These are phyloP conservation scores for Nomada goodeniana DNA, from an alignment of 2,888 invertebrate species.

Conservation along the genomic window DNA sequence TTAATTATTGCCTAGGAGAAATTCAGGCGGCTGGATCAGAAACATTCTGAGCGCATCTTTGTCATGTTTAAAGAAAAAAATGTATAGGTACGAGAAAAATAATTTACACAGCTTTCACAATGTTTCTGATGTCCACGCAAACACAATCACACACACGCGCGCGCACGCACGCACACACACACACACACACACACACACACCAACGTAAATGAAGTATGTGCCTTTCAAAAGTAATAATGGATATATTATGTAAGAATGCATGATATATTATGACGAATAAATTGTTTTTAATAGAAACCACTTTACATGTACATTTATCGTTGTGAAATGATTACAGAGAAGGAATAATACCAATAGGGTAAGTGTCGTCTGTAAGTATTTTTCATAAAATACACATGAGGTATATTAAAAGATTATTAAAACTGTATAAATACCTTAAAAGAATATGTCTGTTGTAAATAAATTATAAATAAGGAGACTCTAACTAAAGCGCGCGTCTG, in stretches of 20 bases:
- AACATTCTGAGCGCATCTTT: conserved; percentile 52
- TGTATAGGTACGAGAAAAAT: conserved; percentile 41
- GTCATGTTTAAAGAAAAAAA: conserved; percentile 34
- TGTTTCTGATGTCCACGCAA: conserved; percentile 50
- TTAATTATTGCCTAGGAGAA: conserved; percentile 42
- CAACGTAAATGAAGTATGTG: conserved; percentile 80
- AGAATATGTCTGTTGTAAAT: conserved; percentile 6
- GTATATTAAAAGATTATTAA: conserved; percentile 30
- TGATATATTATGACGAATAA: conserved; percentile 82
- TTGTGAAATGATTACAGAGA: conserved; percentile 24
- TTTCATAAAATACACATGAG: conserved; percentile 34
- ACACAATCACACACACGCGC: not conserved
- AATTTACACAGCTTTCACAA: conserved; percentile 33
- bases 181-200: not conserved
- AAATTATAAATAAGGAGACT: conserved; percentile 35
- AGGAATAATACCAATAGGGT: conserved; percentile 20
- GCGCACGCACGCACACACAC: conserved; percentile 7
- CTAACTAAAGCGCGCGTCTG: conserved; percentile 11
- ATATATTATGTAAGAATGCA: conserved; percentile 81
- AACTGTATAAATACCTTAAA: conserved; percentile 52
- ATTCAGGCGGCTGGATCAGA: conserved; percentile 41
- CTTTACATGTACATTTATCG: conserved; percentile 35
- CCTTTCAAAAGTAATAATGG: conserved; percentile 83
- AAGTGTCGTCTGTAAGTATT: conserved; percentile 34
- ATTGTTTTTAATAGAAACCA: conserved; percentile 82